Percentiles rank a stretch among this genome's conserved stretches.
phyloP scores from a whole-genome alignment of 1,140 invertebrate genomes.

The Drosophila sulfurigaster region DNA sequence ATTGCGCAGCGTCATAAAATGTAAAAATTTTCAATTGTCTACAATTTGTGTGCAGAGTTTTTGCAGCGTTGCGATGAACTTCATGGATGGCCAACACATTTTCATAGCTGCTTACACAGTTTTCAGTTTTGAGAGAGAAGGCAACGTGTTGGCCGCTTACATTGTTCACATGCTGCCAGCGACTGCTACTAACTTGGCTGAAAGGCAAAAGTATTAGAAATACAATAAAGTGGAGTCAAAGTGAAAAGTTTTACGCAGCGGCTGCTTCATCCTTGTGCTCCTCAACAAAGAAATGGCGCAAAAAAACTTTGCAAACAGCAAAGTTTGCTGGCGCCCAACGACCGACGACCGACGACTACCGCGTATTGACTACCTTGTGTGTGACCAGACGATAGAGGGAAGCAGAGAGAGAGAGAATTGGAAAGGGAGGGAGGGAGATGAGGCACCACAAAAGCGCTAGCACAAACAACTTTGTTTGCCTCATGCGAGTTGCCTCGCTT shows the following conservation, averaged over 20 bases:
- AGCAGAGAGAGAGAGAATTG: not conserved
- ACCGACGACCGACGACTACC: constrained; percentile 8
- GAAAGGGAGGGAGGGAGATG: no score
- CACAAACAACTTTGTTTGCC: constrained; percentile 82
- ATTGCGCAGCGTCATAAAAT: constrained; percentile 82
- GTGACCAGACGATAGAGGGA: constrained; percentile 10
- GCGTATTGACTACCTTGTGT: constrained; percentile 52
- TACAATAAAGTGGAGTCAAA: constrained; percentile 84
- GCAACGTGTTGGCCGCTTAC: constrained; percentile 77
- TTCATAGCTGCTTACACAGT: constrained; percentile 75
- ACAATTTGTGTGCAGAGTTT: constrained; percentile 63
- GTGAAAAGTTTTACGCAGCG: constrained; percentile 83
- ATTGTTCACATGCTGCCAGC: constrained; percentile 77
- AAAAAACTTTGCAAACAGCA: constrained; percentile 71
- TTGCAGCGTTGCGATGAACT: not conserved
- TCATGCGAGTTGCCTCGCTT: constrained; percentile 51
- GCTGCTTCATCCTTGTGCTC: constrained; percentile 42
- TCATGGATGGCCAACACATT: constrained; percentile 65
- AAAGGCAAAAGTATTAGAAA: constrained; percentile 83
- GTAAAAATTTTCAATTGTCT: constrained; percentile 83
- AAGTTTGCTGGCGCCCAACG: constrained; percentile 73
- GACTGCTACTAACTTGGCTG: constrained; percentile 69
- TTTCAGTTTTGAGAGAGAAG: constrained; percentile 1
- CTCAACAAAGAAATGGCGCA: constrained; percentile 70
- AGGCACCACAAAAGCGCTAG: constrained; percentile 74